Evolutionary conservation across 2,888 invertebrate species (phyloP), one percentile per base, ranked within the genome.

Genomic region (Tenthredo distinguenda): DNA sequence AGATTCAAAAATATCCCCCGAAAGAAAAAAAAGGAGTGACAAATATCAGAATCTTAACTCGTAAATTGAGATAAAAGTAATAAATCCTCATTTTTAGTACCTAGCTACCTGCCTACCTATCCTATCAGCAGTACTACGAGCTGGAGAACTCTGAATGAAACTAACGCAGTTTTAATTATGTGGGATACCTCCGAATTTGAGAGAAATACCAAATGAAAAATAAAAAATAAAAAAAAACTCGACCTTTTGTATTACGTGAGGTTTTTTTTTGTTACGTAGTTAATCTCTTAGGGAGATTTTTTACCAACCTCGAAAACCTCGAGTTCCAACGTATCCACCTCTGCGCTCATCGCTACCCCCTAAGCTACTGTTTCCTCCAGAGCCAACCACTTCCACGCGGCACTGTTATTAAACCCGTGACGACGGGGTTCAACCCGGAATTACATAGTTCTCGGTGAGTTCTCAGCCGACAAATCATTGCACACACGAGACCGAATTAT

Each of bases 221-320:
- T 15, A 55, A 55, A n/a, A 50, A 50, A 50, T n/a, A 50, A 50
- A 50, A 2, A 10, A 26, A 26, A 26, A 62, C 1, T 12, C 21
- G 26, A 26, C 26, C 26, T 26, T 62, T 62, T 62, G 10, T 62
- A 26, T 26, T 26, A 26, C 12, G 26, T 26, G 62, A 62, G 21
- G 21, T 21, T 62, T 21, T 62, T 62, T 26, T n/a, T 26, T 62
- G 21, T 12, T 10, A 21, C 43, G 15, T 47, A 62, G 21, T 43
- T 18, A 15, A 55, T 55, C 77, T 31, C 50, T 7, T 2, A 3
- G 47, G 3, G 55, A 50, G 26, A 37, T 81, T 62, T 31, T 58
- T 21, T 62, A 91, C 93, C 91, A 90, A 93, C 93, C 93, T 93
- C 93, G 92, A 93, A 93, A 88, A 93, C 93, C 89, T 93, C 93